Evolutionary conservation across 2,888 invertebrate genomes (phyloP).

Genomic region (Aleiodes leptofemur): DNA sequence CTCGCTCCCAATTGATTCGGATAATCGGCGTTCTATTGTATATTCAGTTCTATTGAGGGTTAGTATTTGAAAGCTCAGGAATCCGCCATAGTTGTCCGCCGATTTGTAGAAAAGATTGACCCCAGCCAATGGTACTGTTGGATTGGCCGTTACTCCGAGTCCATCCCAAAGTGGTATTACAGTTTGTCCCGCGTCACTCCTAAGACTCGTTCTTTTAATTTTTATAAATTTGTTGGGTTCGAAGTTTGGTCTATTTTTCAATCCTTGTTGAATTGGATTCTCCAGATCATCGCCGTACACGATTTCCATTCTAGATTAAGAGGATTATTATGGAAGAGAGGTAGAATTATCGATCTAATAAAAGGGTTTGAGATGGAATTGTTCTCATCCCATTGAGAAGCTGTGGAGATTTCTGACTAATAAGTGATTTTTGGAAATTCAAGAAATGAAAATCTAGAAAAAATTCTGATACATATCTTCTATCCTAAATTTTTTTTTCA

Average conservation of each 20-base stretch:
- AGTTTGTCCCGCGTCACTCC: conserved; percentile 3
- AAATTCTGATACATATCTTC: too few relatives aligned
- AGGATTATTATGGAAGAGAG: background rate
- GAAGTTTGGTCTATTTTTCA: background rate
- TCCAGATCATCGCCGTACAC: background rate
- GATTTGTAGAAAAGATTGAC: conserved; percentile 4
- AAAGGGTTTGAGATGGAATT: too few relatives aligned
- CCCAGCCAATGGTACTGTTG: background rate
- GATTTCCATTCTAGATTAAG: background rate
- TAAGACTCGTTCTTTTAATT: background rate
- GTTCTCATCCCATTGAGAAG: too few relatives aligned
- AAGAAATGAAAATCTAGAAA: too few relatives aligned
- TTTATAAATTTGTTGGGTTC: background rate
- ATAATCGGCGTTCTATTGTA: too few relatives aligned
- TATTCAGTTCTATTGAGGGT: too few relatives aligned
- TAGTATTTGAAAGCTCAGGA: background rate
- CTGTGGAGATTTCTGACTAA: too few relatives aligned
- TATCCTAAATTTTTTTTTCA: too few relatives aligned
- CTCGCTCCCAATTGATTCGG: too few relatives aligned
- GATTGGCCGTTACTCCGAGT: background rate
- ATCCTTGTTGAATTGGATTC: background rate
- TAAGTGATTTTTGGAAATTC: too few relatives aligned
- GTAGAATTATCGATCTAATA: too few relatives aligned
- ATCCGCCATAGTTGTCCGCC: background rate
- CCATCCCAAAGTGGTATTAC: background rate